Evolutionary conservation across 2,888 invertebrate species (phyloP), one percentile per base, ranked within the genome.

Genomic region (Mylabris sibirica): DNA sequence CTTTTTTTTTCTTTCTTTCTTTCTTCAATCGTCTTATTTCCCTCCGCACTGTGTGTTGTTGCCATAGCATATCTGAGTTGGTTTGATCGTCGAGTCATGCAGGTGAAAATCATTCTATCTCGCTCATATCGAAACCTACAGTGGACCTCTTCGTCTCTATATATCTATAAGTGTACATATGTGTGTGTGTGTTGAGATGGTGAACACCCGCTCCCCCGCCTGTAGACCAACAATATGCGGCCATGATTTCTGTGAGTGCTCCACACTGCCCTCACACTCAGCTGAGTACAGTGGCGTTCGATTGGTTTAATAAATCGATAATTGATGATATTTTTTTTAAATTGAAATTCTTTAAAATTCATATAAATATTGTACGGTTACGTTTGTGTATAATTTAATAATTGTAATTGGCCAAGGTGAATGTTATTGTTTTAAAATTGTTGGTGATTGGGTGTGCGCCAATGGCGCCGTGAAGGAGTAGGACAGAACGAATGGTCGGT

Each of bases 401-500:
- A 14, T 44, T 24, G 20, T 14, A 22, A 22, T 22, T 57, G 57
- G 22, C 12, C 57, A 57, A 57, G 57, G 57, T 34, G 11, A 61
- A 61, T 61, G 14, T 20, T 61, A 30, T 24, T 41, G 34, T 61
- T 61, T 61, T 11, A 22, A 60, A 34, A 38, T 34, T 30, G 11
- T 1, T 60, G 11, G 60, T 30, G 60, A 41, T 38, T n/a, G 61
- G 24, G 38, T 17, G 20, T 35, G 38, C 61, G 59, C 35, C 35
- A 17, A 44, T 34, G 49, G 44, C 64, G 57, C 57, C 53, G 30
- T 3, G 30, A 12, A 82, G 82, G 86, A 70, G 26, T 14, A 81
- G 84, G 86, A 87, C 78, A 86, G 74, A 70, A 65, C 53, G 65
- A 73, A 68, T 65, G 70, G 88, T 86, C 87, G 86, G 88, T 86